Percentiles rank a stretch among this genome's conserved stretches.
Conservation (phyloP, 2,113 vertebrate genomes). For the Protobothrops flavoviridis region DNA sequence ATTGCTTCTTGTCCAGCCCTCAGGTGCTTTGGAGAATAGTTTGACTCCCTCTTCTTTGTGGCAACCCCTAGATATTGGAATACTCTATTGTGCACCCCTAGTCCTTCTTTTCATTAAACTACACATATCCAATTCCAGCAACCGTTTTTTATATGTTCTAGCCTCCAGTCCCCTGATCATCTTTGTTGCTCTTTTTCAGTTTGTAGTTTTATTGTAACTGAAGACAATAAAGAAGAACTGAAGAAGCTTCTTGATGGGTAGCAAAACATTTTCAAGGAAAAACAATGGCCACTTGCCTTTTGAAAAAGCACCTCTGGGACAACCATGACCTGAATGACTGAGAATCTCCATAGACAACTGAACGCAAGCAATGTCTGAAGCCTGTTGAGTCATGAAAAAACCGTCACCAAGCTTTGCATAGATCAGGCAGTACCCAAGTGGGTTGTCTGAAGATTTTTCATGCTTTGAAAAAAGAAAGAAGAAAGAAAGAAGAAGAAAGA, state of each 20-base stretch:
- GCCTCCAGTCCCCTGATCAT: no score
- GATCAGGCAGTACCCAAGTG: not conserved
- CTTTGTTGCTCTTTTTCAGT: not conserved
- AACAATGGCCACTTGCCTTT: not conserved
- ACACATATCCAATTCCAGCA: no score
- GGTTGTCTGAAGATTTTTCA: not conserved
- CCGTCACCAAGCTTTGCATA: not conserved
- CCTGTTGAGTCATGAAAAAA: not conserved
- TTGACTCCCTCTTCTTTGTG: no score
- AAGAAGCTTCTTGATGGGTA: not conserved
- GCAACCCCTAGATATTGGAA: no score
- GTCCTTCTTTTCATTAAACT: no score
- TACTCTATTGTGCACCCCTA: no score
- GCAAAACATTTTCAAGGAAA: not conserved
- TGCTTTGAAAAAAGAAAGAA: not conserved
- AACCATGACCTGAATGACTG: not conserved
- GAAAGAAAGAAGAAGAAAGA: not conserved
- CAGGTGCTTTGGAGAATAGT: no score
- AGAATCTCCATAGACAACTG: not conserved
- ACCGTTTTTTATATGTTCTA: no score
- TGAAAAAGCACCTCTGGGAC: not conserved
- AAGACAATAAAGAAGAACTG: not conserved
- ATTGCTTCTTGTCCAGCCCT: no score
- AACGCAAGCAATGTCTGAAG: not conserved
- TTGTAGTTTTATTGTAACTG: conserved; percentile 4